Evolutionary conservation across 37 sponge, comb jelly and placozoan species (phyloP).

Genomic region (Aphrocallistes beatrix): DNA sequence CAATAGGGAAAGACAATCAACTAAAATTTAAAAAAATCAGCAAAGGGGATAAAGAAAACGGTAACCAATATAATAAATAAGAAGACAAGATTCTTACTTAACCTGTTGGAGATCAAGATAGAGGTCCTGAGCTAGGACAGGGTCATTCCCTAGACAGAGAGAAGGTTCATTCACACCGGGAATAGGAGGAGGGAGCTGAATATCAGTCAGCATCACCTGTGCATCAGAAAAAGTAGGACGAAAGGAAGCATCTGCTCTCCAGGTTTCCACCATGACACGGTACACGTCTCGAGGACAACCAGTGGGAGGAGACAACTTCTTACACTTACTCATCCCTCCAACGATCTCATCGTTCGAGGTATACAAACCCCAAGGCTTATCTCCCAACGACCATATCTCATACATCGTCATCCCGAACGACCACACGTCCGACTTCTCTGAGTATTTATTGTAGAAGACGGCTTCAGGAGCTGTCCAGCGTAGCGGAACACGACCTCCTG

Average conservation of each 20-base stretch:
- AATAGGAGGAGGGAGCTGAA: background rate
- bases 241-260: background rate
- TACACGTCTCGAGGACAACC: conserved; percentile 9
- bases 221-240: background rate
- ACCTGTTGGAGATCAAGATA: background rate
- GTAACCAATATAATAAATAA: too few relatives aligned
- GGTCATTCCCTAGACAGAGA: conserved; percentile 5
- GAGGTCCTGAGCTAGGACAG: background rate
- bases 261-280: background rate
- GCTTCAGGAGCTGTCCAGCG: conserved; percentile 9
- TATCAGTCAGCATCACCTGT: background rate
- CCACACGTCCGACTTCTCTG: conserved; percentile 15
- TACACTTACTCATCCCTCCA: background rate
- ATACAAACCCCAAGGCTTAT: background rate
- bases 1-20: too few relatives aligned
- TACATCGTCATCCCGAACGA: background rate
- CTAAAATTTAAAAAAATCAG: too few relatives aligned
- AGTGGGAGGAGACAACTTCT: conserved; percentile 11
- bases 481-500: background rate
- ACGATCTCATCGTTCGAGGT: background rate
- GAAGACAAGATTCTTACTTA: too few relatives aligned
- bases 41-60: too few relatives aligned
- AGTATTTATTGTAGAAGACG: background rate
- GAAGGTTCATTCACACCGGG: background rate
- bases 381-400: background rate